phyloP scores from a whole-genome alignment of 2,113 vertebrate species.

The Bubo blakistoni region DNA sequence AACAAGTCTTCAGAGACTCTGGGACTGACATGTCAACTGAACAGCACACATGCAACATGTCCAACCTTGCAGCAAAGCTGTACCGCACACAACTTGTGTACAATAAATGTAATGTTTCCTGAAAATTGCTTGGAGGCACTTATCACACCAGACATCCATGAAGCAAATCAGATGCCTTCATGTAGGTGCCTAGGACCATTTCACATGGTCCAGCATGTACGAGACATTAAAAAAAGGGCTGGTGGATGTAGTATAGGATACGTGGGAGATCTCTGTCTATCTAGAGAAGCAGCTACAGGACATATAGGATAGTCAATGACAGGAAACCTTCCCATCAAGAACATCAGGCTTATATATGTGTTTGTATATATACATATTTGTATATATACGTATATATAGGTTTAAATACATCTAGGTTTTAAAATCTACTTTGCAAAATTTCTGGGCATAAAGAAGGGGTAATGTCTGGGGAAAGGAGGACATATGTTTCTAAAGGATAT shows the following conservation, averaged over 20 bases:
- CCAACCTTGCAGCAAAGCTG: background rate
- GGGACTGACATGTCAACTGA: background rate
- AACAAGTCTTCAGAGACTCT: background rate
- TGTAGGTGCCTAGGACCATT: background rate
- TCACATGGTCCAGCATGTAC: background rate
- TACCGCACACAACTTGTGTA: background rate
- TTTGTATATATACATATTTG: rapidly evolving
- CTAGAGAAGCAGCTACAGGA: background rate
- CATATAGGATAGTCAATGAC: background rate
- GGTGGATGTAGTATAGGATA: background rate
- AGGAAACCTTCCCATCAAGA: background rate
- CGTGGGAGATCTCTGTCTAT: background rate
- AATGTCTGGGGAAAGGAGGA: background rate
- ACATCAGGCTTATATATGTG: background rate
- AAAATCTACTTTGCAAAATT: background rate
- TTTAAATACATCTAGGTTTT: background rate
- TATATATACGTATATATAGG: background rate
- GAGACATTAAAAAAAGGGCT: background rate
- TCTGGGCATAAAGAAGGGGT: background rate
- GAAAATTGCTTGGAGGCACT: background rate
- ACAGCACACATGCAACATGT: background rate
- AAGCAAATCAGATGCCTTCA: background rate
- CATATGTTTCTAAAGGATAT: background rate
- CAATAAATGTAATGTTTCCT: background rate
- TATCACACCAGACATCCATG: background rate